These are phyloP conservation scores for Epinephelus fuscoguttatus DNA, from an alignment of 2,113 vertebrate genomes.

Conservation along the genomic window DNA sequence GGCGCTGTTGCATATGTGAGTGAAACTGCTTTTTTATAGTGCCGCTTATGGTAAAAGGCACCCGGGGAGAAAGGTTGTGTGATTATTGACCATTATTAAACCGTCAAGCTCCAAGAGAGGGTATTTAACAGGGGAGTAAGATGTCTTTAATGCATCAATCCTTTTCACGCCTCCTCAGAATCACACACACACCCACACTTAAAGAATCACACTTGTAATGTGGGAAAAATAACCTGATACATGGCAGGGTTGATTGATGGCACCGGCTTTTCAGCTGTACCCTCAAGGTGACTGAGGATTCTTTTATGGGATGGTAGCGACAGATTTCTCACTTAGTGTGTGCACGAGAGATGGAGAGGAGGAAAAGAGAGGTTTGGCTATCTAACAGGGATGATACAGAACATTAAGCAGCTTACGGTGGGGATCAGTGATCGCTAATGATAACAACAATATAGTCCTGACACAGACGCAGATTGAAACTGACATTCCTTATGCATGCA, in stretches of 20 bases:
- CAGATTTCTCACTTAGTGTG: conserved; percentile 23
- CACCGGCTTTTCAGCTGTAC: not conserved
- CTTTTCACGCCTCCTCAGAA: not conserved
- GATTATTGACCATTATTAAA: conserved; percentile 32
- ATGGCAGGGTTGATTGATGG: conserved; percentile 40
- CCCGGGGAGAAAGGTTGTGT: not conserved
- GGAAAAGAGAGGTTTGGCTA: conserved; percentile 14
- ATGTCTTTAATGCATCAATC: conserved; percentile 5
- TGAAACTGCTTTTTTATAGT: conserved; percentile 2
- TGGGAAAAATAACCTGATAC: not conserved
- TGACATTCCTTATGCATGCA: conserved; percentile 31
- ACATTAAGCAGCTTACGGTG: conserved; percentile 69
- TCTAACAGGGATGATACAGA: conserved; percentile 65
- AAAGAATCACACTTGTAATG: conserved; percentile 11
- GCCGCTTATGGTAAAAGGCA: conserved; percentile 13
- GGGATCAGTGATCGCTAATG: conserved; percentile 62
- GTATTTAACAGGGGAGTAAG: conserved; percentile 19
- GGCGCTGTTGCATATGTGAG: not conserved
- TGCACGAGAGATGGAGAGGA: not conserved
- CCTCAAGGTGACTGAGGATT: conserved; percentile 52
- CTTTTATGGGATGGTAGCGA: conserved; percentile 5
- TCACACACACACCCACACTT: not conserved
- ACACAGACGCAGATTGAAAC: conserved; percentile 40
- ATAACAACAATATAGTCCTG: conserved; percentile 48
- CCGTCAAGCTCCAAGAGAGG: not conserved